These are phyloP conservation scores for Porites rus DNA, from an alignment of 92 coral and sea anemone genomes.

Conservation along the genomic window DNA sequence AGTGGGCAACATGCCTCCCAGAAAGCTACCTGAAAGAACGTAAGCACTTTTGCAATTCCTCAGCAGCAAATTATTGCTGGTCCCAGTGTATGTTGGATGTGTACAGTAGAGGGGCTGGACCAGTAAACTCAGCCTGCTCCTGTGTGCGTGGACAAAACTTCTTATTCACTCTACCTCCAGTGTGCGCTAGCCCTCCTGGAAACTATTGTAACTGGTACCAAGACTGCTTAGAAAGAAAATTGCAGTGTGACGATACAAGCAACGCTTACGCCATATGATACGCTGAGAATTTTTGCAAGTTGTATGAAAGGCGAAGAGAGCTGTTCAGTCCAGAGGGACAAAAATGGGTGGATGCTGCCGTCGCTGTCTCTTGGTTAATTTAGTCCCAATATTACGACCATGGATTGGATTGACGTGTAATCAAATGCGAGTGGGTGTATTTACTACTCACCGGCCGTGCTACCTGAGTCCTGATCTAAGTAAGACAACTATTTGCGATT, in stretches of 20 bases:
- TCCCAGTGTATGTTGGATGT: conserved; percentile 86
- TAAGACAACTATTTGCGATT: conserved; percentile 64
- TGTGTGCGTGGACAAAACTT: conserved; percentile 38
- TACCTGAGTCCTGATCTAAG: conserved; percentile 58
- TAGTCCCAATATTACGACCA: conserved; percentile 67
- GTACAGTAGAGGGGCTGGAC: conserved; percentile 40
- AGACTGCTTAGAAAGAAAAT: conserved; percentile 64
- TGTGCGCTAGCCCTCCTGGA: conserved; percentile 69
- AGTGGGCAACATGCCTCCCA: conserved; percentile 83
- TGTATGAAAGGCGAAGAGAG: conserved; percentile 11
- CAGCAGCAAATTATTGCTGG: conserved; percentile 52
- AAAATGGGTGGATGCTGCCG: conserved; percentile 72
- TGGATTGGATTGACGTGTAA: conserved; percentile 51
- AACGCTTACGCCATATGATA: conserved; percentile 64
- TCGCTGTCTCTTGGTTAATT: conserved; percentile 60
- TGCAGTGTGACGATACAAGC: conserved; percentile 45
- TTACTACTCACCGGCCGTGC: conserved; percentile 64
- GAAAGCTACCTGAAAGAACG: conserved; percentile 61
- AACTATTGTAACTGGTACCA: conserved; percentile 60
- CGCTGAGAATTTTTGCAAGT: conserved; percentile 66
- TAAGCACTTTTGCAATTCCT: conserved; percentile 31
- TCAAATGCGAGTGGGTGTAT: conserved; percentile 48
- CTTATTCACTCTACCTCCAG: conserved; percentile 42
- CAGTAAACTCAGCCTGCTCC: conserved; percentile 60
- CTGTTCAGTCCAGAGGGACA: conserved; percentile 39